Evolutionary conservation across 2,113 vertebrate species (phyloP).

Genomic region (Bucco capensis): DNA sequence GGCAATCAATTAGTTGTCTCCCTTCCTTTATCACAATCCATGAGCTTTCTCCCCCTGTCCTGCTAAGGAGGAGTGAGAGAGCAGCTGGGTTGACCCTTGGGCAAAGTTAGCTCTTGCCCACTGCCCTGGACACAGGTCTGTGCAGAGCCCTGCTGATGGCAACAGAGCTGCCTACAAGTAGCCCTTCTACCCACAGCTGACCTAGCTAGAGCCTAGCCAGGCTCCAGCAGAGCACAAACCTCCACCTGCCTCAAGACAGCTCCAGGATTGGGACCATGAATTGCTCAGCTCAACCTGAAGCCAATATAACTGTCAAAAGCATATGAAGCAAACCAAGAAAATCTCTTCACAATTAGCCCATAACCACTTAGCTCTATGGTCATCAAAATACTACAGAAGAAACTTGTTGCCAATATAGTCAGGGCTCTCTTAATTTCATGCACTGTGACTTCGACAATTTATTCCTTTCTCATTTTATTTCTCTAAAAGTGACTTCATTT

Average conservation of each 20-base stretch:
- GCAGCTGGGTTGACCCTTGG: not conserved
- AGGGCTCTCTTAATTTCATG: slow-evolving; percentile 80
- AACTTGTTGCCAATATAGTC: slow-evolving; percentile 59
- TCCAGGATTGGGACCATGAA: not conserved
- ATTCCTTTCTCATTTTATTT: slow-evolving; percentile 79
- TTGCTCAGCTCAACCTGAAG: slow-evolving; percentile 24
- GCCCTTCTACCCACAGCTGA: not conserved
- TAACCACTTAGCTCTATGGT: slow-evolving; percentile 42
- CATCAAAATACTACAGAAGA: slow-evolving; percentile 60
- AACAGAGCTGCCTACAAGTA: not conserved
- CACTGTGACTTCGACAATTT: slow-evolving; percentile 79
- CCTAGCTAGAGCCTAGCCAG: not conserved
- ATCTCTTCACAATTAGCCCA: slow-evolving; percentile 27
- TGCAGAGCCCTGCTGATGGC: not conserved
- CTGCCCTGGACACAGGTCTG: not conserved
- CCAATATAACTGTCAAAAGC: slow-evolving; percentile 23
- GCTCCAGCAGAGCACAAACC: not conserved
- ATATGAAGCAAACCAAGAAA: slow-evolving; percentile 4
- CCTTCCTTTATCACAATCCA: not conserved
- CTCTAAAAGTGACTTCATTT: slow-evolving; percentile 78
- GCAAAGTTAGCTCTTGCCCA: not conserved
- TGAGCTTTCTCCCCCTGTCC: not conserved
- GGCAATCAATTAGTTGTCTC: not conserved
- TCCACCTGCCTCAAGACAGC: not conserved
- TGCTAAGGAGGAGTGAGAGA: not conserved